Evolutionary conservation across 2,113 vertebrate species (phyloP).

Genomic region (Acrocephalus kingi): DNA sequence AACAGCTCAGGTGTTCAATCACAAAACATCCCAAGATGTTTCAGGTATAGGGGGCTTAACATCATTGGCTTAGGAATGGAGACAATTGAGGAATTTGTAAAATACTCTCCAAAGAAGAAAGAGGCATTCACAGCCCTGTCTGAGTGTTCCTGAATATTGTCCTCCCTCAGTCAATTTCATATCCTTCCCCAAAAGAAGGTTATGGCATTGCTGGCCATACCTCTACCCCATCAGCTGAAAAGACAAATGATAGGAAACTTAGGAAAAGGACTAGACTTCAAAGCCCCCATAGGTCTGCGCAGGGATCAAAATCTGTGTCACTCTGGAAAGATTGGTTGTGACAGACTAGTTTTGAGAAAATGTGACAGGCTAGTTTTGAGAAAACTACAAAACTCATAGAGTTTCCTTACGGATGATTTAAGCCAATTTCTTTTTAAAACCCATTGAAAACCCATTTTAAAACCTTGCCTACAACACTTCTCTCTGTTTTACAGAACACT

Average conservation of each 20-base stretch:
- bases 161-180: neutral
- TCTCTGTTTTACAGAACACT: neutral
- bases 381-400: neutral
- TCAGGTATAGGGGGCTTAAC: neutral
- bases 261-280: neutral
- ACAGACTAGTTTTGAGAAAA: neutral
- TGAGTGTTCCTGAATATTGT: neutral
- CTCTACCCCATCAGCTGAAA: neutral
- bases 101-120: neutral
- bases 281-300: neutral
- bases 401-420: neutral
- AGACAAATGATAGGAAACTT: neutral
- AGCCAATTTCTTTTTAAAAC: neutral
- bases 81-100: neutral
- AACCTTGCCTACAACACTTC: neutral
- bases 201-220: neutral
- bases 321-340: neutral
- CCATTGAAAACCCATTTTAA: neutral
- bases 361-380: neutral
- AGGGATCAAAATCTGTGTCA: neutral
- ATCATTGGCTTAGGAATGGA: neutral
- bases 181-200: neutral
- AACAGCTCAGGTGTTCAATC: constrained; percentile 3
- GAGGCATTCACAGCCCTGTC: neutral
- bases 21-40: neutral